Evolutionary conservation across 53 echinoderm and acorn worm species (phyloP).

Genomic region (Stichopus horrens): DNA sequence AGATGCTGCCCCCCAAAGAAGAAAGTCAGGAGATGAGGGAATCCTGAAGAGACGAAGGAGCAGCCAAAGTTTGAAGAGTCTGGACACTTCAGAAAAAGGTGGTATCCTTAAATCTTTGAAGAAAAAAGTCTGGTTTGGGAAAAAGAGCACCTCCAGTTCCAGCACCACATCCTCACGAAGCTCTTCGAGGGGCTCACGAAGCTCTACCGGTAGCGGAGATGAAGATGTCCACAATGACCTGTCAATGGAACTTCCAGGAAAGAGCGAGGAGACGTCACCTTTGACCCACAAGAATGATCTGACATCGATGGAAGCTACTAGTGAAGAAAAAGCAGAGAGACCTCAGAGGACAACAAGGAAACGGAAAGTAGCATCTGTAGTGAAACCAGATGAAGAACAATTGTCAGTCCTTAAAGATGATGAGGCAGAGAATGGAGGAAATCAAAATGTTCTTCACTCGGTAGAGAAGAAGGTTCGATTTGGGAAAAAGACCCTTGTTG

Average conservation of each 20-base stretch:
- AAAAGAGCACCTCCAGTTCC: not conserved
- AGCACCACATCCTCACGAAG: not conserved
- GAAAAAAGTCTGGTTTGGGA: slow-evolving; percentile 43
- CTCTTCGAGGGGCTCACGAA: slow-evolving; percentile 28
- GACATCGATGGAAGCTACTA: not conserved
- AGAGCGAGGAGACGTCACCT: not conserved
- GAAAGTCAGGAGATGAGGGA: slow-evolving; percentile 59
- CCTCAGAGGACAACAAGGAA: not conserved
- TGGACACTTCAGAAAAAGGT: not conserved
- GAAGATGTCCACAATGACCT: not conserved
- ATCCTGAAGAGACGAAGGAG: slow-evolving; percentile 48
- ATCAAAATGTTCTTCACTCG: not conserved
- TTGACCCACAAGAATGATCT: not conserved
- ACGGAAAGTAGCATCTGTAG: not conserved
- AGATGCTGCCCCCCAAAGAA: slow-evolving; percentile 77
- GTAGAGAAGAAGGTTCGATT: slow-evolving; percentile 38
- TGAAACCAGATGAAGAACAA: not conserved
- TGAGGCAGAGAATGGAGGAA: not conserved
- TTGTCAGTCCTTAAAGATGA: slow-evolving; percentile 27
- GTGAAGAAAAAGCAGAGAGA: not conserved
- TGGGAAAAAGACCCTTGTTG: not conserved
- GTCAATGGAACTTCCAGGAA: not conserved
- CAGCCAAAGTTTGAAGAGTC: not conserved
- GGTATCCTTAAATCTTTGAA: slow-evolving; percentile 16
- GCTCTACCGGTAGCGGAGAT: slow-evolving; percentile 14